Conservation (phyloP, 2,113 vertebrate species). For the Bos indicus region DNA sequence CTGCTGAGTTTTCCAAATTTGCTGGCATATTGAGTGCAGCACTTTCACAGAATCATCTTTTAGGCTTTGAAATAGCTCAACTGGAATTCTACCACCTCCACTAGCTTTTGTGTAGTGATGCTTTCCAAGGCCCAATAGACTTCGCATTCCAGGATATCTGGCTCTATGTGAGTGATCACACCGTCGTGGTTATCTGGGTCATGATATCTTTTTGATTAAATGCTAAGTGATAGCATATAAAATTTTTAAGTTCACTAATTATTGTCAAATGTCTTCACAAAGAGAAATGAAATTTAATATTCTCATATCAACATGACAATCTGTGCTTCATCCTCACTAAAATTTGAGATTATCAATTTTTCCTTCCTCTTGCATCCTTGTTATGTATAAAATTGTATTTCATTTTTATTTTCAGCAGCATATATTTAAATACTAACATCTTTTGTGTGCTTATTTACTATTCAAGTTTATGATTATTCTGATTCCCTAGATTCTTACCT, state of each 20-base stretch:
- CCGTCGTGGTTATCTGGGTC: background rate
- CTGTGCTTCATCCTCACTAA: background rate
- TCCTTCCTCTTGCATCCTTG: background rate
- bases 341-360: background rate
- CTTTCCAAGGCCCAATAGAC: background rate
- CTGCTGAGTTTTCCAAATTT: background rate
- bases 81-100: background rate
- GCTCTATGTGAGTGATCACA: background rate
- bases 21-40: background rate
- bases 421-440: background rate
- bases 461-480: background rate
- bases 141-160: background rate
- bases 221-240: background rate
- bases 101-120: background rate
- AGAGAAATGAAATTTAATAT: background rate
- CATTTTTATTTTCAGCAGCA: background rate
- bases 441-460: background rate
- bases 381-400: background rate
- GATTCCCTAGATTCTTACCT: background rate
- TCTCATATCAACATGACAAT: background rate
- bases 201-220: background rate
- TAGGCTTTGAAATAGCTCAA: background rate
- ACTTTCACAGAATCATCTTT: background rate
- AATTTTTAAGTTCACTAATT: background rate
- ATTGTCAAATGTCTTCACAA: background rate